phyloP scores from a whole-genome alignment of 2,113 vertebrate species.

The Barnardius zonarius region DNA sequence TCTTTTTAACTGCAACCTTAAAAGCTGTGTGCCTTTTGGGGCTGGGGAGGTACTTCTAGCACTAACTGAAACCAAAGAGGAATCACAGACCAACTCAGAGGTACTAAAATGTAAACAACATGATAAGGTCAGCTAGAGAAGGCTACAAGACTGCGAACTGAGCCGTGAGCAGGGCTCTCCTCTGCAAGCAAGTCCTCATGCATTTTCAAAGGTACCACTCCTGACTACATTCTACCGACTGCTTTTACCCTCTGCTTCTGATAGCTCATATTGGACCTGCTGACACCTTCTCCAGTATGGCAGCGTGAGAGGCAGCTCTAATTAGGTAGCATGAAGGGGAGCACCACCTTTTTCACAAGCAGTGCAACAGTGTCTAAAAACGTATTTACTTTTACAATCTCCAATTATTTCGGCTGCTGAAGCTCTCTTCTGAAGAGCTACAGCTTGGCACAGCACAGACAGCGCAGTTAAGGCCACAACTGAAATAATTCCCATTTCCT shows the following conservation, averaged over 20 bases:
- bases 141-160: background rate
- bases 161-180: background rate
- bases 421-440: background rate
- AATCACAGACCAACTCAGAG: background rate
- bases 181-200: background rate
- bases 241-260: background rate
- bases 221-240: background rate
- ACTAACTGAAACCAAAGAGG: background rate
- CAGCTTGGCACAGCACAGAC: background rate
- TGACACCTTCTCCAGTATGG: background rate
- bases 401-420: background rate
- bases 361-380: background rate
- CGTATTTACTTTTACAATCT: background rate
- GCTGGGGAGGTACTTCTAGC: background rate
- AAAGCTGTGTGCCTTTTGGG: background rate
- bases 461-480: background rate
- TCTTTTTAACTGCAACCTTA: background rate
- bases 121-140: background rate
- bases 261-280: background rate
- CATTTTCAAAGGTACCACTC: background rate
- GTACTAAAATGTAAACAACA: background rate
- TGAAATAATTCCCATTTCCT: slow-evolving; percentile 12
- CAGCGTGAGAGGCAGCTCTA: background rate
- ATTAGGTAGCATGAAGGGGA: background rate
- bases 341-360: background rate